Evolutionary conservation across 2,113 vertebrate genomes (phyloP), one percentile per base, ranked within the genome.

Genomic region (Corythaixoides concolor): DNA sequence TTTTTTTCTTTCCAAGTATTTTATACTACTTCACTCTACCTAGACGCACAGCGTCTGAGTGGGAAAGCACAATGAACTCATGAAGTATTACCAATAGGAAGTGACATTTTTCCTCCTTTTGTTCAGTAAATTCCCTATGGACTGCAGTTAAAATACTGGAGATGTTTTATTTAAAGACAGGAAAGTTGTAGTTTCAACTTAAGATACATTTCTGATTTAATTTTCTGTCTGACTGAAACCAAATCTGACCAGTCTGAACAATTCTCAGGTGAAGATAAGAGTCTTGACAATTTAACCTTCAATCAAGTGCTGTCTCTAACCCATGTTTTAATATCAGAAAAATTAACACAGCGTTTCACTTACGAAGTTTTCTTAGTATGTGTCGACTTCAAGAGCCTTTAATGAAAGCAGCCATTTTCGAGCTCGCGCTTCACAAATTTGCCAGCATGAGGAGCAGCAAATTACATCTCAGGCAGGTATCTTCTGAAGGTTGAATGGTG

Each of bases 51-150:
- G 47, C 10, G 8, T 89, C 89, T 73, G 85, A 93, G 79, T 10
- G 55, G 90, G 96, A 93, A 96, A 97, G 95, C 78, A 59, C 59
- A 69, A 59, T 74, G 76, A 93, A 76, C 75, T 67, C 80, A 73
- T 28, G 30, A 86, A 79, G 93, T 80, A 83, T 95, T 92, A 80
- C 94, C 72, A 93, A 35, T 89, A 97, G 98, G 99, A 99, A 99
- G 98, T 98, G 96, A 98, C 98, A 98, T 97, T 98, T 98, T 99
- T 99, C 99, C 99, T 99, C 93, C 98, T 97, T 99, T 99, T 99
- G 99, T 99, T 98, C 88, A 45, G 53, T 33, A 3, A 37, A 39
- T 90, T 85, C 95, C 96, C 89, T 35, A 21, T 50, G 77, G 91
- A n/a, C 94, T 92, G 73, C 92, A 94, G 75, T 89, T 95, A 87